Percentiles rank a stretch among this genome's conserved stretches.
phyloP scores from a whole-genome alignment of 1,140 invertebrate genomes.

The Zaprionus taronus region DNA sequence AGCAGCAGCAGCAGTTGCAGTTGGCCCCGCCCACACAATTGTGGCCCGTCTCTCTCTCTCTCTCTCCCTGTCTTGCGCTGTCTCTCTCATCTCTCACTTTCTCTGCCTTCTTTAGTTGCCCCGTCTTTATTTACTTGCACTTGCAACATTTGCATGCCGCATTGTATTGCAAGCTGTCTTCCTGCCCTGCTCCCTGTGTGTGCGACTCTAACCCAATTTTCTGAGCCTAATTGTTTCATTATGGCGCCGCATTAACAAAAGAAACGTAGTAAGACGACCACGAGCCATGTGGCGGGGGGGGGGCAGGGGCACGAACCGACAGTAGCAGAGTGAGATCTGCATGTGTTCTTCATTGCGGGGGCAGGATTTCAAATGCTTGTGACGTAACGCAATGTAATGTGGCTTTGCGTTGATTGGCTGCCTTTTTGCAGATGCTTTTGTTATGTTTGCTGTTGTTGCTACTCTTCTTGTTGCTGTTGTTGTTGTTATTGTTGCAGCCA shows the following conservation, averaged over 20 bases:
- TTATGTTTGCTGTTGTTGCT: conserved; percentile 11
- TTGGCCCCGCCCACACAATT: neutral
- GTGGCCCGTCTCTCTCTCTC: neutral
- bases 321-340: conserved; percentile 5
- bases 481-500: conserved; percentile 57
- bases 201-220: conserved; percentile 79
- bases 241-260: conserved; percentile 77
- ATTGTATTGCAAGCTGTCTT: conserved; percentile 48
- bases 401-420: conserved; percentile 35
- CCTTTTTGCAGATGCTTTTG: conserved; percentile 44
- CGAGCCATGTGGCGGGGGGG: neutral
- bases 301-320: neutral
- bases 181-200: conserved; percentile 17
- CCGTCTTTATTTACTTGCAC: conserved; percentile 68
- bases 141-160: conserved; percentile 73
- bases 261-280: conserved; percentile 59
- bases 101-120: conserved; percentile 39
- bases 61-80: conserved; percentile 12
- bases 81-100: conserved; percentile 39
- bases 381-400: conserved; percentile 27
- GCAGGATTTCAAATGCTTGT: conserved; percentile 54
- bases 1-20: conserved; percentile 35
- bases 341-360: neutral
- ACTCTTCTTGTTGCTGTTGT: conserved; percentile 51
- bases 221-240: conserved; percentile 81